These are phyloP conservation scores for Drosophila prostipennis DNA, from an alignment of 2,888 invertebrate species.

Conservation along the genomic window DNA sequence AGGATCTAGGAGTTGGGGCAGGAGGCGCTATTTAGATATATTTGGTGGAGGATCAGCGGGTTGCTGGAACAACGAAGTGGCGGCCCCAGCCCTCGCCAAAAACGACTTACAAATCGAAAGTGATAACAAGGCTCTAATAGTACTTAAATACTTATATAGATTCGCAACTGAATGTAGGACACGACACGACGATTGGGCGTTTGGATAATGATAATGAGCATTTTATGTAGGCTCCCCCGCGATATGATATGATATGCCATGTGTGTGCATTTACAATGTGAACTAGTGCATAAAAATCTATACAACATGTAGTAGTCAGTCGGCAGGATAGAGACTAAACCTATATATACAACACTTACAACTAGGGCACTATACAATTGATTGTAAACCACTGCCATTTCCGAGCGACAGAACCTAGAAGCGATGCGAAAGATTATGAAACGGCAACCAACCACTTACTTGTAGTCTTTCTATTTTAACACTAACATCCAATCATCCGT, in stretches of 20 bases:
- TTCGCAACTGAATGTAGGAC: conserved; percentile 61
- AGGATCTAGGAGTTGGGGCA: conserved; percentile 19
- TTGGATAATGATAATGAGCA: conserved; percentile 40
- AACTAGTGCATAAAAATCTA: conserved; percentile 57
- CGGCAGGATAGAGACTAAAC: conserved; percentile 26
- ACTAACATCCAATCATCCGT: background rate
- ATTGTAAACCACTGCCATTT: conserved; percentile 75
- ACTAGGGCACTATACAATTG: conserved; percentile 66
- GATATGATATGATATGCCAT: conserved; percentile 36
- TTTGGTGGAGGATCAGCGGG: conserved; percentile 14
- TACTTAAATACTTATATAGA: conserved; percentile 63
- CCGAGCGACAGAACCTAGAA: conserved; percentile 47
- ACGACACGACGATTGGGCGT: conserved; percentile 30
- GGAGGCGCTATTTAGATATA: background rate
- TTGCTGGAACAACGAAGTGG: conserved; percentile 64
- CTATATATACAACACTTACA: conserved; percentile 39
- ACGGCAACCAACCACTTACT: conserved; percentile 21
- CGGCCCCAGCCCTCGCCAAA: conserved; percentile 52
- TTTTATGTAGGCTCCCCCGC: conserved; percentile 43
- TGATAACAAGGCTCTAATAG: conserved; percentile 76
- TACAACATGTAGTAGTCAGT: conserved; percentile 44
- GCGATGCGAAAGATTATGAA: conserved; percentile 11
- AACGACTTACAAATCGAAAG: conserved; percentile 71
- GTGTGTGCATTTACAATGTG: conserved; percentile 75
- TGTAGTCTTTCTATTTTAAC: conserved; percentile 19